These are phyloP conservation scores for Exephanes ischioxanthus DNA, from an alignment of 2,888 invertebrate genomes.

Conservation along the genomic window DNA sequence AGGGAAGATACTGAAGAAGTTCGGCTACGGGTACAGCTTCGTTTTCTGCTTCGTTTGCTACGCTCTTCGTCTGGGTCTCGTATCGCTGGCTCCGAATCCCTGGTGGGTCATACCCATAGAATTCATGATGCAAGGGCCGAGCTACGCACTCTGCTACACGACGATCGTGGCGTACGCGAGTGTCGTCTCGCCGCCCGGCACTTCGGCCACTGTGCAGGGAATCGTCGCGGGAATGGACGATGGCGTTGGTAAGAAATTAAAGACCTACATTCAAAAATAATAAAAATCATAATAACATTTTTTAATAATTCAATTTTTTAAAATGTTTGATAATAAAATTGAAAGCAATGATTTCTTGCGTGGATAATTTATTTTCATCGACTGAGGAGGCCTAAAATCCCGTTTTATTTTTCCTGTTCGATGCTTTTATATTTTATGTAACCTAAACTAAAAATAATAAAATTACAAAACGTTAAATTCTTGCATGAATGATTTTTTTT, in stretches of 20 bases:
- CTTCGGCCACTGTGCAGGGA: slow-evolving; percentile 94
- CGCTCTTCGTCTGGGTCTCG: slow-evolving; percentile 90
- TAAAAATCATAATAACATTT: no score
- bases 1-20: slow-evolving; percentile 92
- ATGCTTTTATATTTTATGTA: no score
- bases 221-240: slow-evolving; percentile 96
- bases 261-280: neutral
- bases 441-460: no score
- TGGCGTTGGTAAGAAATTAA: slow-evolving; percentile 88
- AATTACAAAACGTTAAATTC: no score
- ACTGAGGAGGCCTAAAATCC: no score
- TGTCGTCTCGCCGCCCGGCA: slow-evolving; percentile 88
- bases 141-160: slow-evolving; percentile 94
- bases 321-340: no score
- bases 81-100: slow-evolving; percentile 91
- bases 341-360: no score
- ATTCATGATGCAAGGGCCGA: slow-evolving; percentile 93
- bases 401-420: no score
- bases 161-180: slow-evolving; percentile 90
- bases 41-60: slow-evolving; percentile 92
- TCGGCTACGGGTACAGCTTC: slow-evolving; percentile 92
- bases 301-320: no score
- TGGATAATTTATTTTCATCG: no score
- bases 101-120: slow-evolving; percentile 95
- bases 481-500: no score